These are phyloP conservation scores for Hyposoter didymator DNA, from an alignment of 2,888 invertebrate genomes.

Conservation along the genomic window DNA sequence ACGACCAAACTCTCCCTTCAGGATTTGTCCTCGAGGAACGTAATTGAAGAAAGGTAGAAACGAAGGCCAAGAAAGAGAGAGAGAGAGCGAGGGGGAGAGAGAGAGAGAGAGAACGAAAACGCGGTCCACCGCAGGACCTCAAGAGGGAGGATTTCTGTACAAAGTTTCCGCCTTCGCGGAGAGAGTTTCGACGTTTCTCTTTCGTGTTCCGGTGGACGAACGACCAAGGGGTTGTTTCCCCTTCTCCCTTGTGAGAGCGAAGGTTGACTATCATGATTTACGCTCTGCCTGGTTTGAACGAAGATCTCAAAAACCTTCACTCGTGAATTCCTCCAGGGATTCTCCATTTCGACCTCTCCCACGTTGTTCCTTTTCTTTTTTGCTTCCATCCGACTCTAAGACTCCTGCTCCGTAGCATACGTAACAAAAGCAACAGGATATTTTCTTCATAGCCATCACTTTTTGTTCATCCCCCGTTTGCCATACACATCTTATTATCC, in stretches of 20 bases:
- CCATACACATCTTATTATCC: slow-evolving; percentile 13
- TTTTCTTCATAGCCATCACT: slow-evolving; percentile 42
- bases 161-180: slow-evolving; percentile 56
- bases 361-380: slow-evolving; percentile 30
- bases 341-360: slow-evolving; percentile 21
- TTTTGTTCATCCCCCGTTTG: slow-evolving; percentile 25
- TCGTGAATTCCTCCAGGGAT: slow-evolving; percentile 63
- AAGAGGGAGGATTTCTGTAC: slow-evolving; percentile 47
- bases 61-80: background rate
- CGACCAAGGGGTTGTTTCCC: slow-evolving; percentile 20
- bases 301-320: slow-evolving; percentile 52
- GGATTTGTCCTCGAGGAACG: slow-evolving; percentile 58
- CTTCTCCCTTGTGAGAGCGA: slow-evolving; percentile 21
- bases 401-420: slow-evolving; percentile 28
- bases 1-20: slow-evolving; percentile 52
- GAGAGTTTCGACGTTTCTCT: slow-evolving; percentile 66
- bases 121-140: slow-evolving; percentile 49
- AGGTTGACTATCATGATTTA: slow-evolving; percentile 63
- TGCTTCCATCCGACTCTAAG: background rate
- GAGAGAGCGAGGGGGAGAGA: slow-evolving; percentile 19
- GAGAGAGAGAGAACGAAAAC: slow-evolving; percentile 7
- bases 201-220: slow-evolving; percentile 57
- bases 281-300: slow-evolving; percentile 31
- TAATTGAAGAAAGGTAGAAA: slow-evolving; percentile 18
- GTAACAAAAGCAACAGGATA: slow-evolving; percentile 65